Evolutionary conservation across 2,888 invertebrate genomes (phyloP).

Genomic region (Diaprepes abbreviatus): DNA sequence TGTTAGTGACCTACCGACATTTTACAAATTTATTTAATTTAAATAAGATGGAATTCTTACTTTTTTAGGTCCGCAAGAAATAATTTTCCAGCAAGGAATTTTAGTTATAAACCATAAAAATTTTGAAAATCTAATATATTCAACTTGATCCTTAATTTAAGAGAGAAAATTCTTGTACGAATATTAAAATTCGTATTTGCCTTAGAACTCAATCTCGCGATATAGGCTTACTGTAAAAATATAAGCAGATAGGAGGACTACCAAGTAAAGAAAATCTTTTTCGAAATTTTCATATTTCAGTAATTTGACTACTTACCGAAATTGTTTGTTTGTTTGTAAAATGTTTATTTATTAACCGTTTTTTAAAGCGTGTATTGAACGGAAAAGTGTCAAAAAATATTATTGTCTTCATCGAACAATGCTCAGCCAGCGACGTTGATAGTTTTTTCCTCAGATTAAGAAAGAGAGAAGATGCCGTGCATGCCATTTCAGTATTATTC

Average conservation of each 20-base stretch:
- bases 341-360: too few relatives aligned
- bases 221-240: conserved; percentile 40
- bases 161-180: conserved; percentile 35
- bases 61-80: neutral
- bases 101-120: conserved; percentile 25
- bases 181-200: conserved; percentile 40
- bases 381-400: too few relatives aligned
- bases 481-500: too few relatives aligned
- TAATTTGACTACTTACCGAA: too few relatives aligned
- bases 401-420: too few relatives aligned
- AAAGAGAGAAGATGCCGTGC: too few relatives aligned
- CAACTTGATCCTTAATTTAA: conserved; percentile 37
- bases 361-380: too few relatives aligned
- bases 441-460: too few relatives aligned
- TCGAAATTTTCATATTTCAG: neutral
- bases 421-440: too few relatives aligned
- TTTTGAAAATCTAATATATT: conserved; percentile 41
- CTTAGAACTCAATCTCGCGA: conserved; percentile 38
- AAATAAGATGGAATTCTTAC: neutral
- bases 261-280: neutral
- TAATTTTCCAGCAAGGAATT: conserved; percentile 1
- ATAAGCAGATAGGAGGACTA: conserved; percentile 26
- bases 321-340: too few relatives aligned
- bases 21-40: too few relatives aligned
- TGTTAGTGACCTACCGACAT: too few relatives aligned